phyloP scores from a whole-genome alignment of 2,797 vertebrate genomes.

The Crenuchus spilurus region DNA sequence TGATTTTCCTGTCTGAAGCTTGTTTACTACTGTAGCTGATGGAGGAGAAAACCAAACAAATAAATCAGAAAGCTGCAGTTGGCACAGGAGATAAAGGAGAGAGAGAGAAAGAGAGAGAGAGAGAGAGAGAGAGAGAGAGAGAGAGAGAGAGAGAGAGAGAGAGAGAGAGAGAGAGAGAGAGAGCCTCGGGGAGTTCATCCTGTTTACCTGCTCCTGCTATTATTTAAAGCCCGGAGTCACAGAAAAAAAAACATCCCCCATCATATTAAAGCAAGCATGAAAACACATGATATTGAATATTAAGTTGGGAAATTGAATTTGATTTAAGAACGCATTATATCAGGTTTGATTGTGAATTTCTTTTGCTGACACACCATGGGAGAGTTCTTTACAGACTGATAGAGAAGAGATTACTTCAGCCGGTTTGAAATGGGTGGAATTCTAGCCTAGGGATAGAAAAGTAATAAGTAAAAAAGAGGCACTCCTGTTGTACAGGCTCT shows the following conservation, averaged over 20 bases:
- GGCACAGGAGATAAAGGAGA: constrained; percentile 43
- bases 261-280: constrained; percentile 22
- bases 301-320: constrained; percentile 1
- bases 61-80: constrained; percentile 50
- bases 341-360: background rate
- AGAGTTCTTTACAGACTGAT: constrained; percentile 27
- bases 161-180: constrained; percentile 10
- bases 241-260: background rate
- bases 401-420: constrained; percentile 37
- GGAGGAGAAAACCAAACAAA: constrained; percentile 54
- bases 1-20: constrained; percentile 52
- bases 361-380: constrained; percentile 16
- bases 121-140: constrained; percentile 1
- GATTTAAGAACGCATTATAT: constrained; percentile 15
- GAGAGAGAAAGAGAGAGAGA: constrained; percentile 19
- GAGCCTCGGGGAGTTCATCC: constrained; percentile 22
- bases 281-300: constrained; percentile 32
- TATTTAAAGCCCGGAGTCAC: constrained; percentile 43
- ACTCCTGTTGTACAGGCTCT: background rate
- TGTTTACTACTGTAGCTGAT: constrained; percentile 56
- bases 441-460: constrained; percentile 44
- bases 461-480: constrained; percentile 44
- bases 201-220: constrained; percentile 49
- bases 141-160: background rate
- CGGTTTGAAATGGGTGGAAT: constrained; percentile 28